Evolutionary conservation across 1,140 invertebrate species (phyloP), one percentile per base, ranked within the genome.

Genomic region (Drosophila nannoptera): DNA sequence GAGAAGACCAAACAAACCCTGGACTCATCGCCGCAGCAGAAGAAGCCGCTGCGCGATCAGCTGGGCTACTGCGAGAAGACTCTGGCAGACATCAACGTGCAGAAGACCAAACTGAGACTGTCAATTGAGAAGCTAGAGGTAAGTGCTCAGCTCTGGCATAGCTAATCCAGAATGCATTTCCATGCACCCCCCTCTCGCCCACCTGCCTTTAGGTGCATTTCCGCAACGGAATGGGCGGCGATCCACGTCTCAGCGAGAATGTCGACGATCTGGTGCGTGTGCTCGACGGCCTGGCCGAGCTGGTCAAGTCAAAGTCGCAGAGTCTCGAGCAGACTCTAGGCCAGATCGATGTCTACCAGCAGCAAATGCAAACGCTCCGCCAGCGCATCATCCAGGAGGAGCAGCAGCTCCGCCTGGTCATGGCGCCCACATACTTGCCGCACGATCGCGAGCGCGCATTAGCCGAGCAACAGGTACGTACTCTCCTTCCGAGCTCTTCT

Each of bases 111-210:
- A 90, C 95, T 98, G 59, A 92, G 92, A 35, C 94, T 98, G 76
- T 96, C 97, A n/a, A 93, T 97, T 64, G 96, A 98, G 86, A 98
- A 98, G 90, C 92, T 98, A 53, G 94, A 96, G 91, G 94, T 95
- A 89, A 91, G 91, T 90, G 11, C 0, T 4, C 6, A 7, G 29
- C 12, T 2, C 6, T 46, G 12, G 22, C 2, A 8, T 42, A 32
- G 16, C 40, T 69, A 71, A 65, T 7, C 35, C 6, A 33, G 69
- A 55, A 70, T 61, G 5, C 56, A 22, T 49, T 50, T 69, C 52
- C 66, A 63, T 59, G 31, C 35, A 5, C 11, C 6, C 11, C 6
- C 29, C 1, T 22, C 22, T 22, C 22, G 22, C 22, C 22, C n/a
- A 4, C 22, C 9, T 43, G 40, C 12, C 22, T 52, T 62, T 35